These are phyloP conservation scores for Pristionchus entomophagus DNA, from an alignment of 2,888 invertebrate genomes.

Conservation along the genomic window DNA sequence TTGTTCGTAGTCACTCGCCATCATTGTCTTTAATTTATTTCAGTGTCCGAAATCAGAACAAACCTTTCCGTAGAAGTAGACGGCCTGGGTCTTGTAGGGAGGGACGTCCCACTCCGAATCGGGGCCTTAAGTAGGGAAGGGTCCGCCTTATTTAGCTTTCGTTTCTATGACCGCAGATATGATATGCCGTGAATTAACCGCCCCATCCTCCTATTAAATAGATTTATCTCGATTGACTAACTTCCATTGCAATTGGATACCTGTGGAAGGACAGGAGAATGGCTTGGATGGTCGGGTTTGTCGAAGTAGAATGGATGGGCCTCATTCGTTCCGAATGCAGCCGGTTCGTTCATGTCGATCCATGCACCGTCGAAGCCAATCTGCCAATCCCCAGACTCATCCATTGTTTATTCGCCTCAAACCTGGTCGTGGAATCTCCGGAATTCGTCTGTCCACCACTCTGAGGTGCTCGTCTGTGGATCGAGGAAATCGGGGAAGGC, in stretches of 20 bases:
- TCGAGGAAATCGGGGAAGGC: conserved; percentile 74
- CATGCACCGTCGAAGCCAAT: conserved; percentile 87
- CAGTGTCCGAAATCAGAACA: too few relatives aligned
- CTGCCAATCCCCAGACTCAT: conserved; percentile 1
- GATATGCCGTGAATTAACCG: too few relatives aligned
- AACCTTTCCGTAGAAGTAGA: conserved; percentile 63
- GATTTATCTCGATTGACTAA: too few relatives aligned
- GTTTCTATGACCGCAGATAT: too few relatives aligned
- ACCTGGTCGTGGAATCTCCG: conserved; percentile 54
- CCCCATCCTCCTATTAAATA: too few relatives aligned
- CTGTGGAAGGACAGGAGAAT: not conserved
- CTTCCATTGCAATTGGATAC: too few relatives aligned
- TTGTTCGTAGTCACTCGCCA: too few relatives aligned
- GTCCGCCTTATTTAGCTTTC: too few relatives aligned
- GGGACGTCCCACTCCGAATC: conserved; percentile 67
- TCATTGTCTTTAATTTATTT: too few relatives aligned
- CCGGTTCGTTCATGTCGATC: conserved; percentile 93
- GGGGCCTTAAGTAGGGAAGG: too few relatives aligned
- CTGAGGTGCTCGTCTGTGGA: conserved; percentile 59
- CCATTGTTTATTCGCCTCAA: not conserved
- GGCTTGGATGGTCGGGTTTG: not conserved
- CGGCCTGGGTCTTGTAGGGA: conserved; percentile 68
- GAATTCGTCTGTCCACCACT: conserved; percentile 73
- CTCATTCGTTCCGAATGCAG: conserved; percentile 82
- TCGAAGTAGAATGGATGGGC: not conserved